Evolutionary conservation across 2,888 invertebrate species (phyloP), one percentile per base, ranked within the genome.

Genomic region (Nymphalis c-album): DNA sequence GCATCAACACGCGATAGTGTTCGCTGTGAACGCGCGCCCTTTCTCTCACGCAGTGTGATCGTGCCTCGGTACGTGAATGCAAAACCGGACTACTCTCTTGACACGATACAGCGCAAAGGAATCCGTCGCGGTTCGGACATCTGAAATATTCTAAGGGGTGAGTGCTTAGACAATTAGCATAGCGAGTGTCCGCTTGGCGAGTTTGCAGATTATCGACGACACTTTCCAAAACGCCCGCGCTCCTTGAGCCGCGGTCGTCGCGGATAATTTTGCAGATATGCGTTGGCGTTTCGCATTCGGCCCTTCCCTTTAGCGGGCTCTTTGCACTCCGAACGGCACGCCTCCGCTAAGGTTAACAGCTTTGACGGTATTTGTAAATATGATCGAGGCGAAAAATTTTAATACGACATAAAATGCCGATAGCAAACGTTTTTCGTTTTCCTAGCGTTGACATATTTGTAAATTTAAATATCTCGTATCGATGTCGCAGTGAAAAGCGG

Each of bases 41-140:
- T 91, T 91, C 91, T 91, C 91, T 91, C 90, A 86, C 90, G 89
- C 90, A 87, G 86, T 86, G 90, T 86, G 85, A 84, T 87, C 90
- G 91, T 91, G 90, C 86, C 84, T 83, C 86, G 87, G 86, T 86
- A 89, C 89, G 88, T 91, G 90, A 88, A 89, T 91, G 87, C 90
- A 84, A 90, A 91, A 88, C 88, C 91, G 91, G 90, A 90, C 88
- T 86, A 80, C 85, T 86, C 85, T 87, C 85, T 85, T 85, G 78
- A 83, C 84, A 77, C 85, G 57, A 57, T 35, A 57, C 82, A 77
- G 13, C 51, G 22, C 77, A 78, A 20, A 82, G 84, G 85, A 85
- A 85, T 82, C 87, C 82, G 75, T 80, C 76, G 74, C 82, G 77
- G 74, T 73, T 80, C 77, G 83, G 83, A 84, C 77, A 77, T 87